Conservation (phyloP, 2,797 vertebrate species). For the Morelia viridis region DNA sequence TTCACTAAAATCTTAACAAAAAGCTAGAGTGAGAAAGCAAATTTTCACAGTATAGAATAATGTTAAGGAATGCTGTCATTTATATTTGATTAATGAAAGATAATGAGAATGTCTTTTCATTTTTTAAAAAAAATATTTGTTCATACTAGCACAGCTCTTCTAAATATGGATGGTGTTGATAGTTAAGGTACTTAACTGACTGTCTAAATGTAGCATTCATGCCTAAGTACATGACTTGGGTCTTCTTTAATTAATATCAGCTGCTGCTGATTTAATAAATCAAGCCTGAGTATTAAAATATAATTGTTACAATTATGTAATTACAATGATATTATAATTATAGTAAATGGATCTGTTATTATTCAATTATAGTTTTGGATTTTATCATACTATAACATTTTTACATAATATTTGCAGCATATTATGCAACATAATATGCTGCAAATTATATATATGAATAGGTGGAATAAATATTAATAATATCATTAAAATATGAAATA, state of each 20-base stretch:
- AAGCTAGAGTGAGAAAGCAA: neutral
- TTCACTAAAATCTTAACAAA: neutral
- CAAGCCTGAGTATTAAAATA: slow-evolving; percentile 28
- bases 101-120: neutral
- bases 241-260: slow-evolving; percentile 31
- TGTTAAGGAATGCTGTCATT: neutral
- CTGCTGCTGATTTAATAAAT: slow-evolving; percentile 23
- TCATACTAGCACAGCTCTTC: neutral
- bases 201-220: slow-evolving; percentile 5
- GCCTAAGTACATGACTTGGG: neutral
- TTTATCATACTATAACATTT: slow-evolving; percentile 13
- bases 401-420: neutral
- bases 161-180: slow-evolving; percentile 24
- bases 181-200: slow-evolving; percentile 20
- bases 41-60: neutral
- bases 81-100: neutral
- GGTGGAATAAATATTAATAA: neutral
- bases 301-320: slow-evolving; percentile 35
- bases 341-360: slow-evolving; percentile 3
- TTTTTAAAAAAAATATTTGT: neutral
- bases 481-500: neutral
- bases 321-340: slow-evolving; percentile 21
- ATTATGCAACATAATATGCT: neutral
- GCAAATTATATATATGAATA: neutral
- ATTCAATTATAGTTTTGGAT: slow-evolving; percentile 12